Evolutionary conservation across 2,113 vertebrate genomes (phyloP), one percentile per base, ranked within the genome.

Genomic region (Montifringilla adamsi): DNA sequence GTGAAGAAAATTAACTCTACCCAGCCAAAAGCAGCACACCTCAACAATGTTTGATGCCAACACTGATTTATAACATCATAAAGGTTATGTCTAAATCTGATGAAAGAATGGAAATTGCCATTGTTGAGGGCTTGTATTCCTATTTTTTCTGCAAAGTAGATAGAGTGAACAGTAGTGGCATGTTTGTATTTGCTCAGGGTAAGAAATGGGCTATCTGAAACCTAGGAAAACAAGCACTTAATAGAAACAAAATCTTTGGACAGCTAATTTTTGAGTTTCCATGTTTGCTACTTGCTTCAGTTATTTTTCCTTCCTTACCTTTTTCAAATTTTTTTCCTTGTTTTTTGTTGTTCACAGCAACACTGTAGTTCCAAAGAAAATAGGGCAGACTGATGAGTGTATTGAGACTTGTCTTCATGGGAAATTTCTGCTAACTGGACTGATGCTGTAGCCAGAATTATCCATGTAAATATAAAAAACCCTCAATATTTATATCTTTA

Each of bases 241-340:
- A 16, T 8, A 89, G 41, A 78, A 70, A 66, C 37, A 53, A 90
- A 91, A 49, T 47, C 10, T 31, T 82, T 44, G 11, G 15, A 78
- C 14, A 55, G 33, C 3, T 53, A 59, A 46, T 55, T 33, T 82
- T 16, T 56, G 13, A 43, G 33, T 59, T 58, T 62, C 27, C 4
- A 3, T 21, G 2, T 64, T 60, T 77, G 11, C 22, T n/a, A 13
- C 22, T 66, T 80, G 56, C 27, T 74, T 84, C 11, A 37, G 16
- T 28, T 83, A 10, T 10, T 68, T 83, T 89, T 68, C 26, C 10
- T 4, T 87, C 39, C 11, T 46, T 66, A 41, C 0, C 4, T 23
- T 43, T 31, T 47, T 13, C 0, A 10, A 4, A 2, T 2, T 33
- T 66, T 59, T 43, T n/a, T 15, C 5, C 12, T 50, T 31, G 4